Evolutionary conservation across 2,888 invertebrate species (phyloP), one percentile per base, ranked within the genome.

Genomic region (Lepeophtheirus nordmannii): DNA sequence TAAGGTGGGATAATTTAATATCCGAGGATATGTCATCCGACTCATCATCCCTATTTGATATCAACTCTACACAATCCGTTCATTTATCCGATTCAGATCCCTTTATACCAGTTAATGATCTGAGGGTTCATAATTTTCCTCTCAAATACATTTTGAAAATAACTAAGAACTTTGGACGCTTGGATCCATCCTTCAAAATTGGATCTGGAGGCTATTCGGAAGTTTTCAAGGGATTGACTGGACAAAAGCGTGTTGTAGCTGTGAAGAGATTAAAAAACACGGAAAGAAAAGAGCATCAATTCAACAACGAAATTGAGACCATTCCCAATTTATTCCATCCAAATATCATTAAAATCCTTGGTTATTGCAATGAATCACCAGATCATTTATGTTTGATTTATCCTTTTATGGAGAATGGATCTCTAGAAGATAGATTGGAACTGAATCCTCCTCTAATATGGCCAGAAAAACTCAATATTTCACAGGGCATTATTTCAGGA

Each of bases 401-500:
- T 38, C 60, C 60, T 17, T 59, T 23, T n/a, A 23, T 59, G 23
- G 60, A 59, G 37, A 59, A 59, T 22, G 60, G 60, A 14, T 30
- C 22, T 30, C 23, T 59, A 17, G 60, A 59, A 23, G 8, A 23
- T 23, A 22, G 37, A 11, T 30, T 59, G 11, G 30, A 59, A 23
- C 10, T 20, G 22, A 57, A 57, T 11, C 10, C 22, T 20, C 57
- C 57, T 10, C 37, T 59, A n/a, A 59, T 10, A 17, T 17, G n/a
- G n/a, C 30, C 22, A 17, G 30, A 59, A 59, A 23, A 38, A 12
- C 37, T 23, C 37, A 22, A 17, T 17, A 59, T 59, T 59, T 23
- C 37, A 23, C 11, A 23, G 37, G 60, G 60, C 9, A 38, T 59
- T 10, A 17, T 38, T 10, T 17, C 17, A 30, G 60, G 60, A 10